Percentiles rank a stretch among this genome's conserved stretches.
Evolutionary conservation across 2,113 vertebrate species (phyloP).

Genomic region (Entelurus aequoreus): DNA sequence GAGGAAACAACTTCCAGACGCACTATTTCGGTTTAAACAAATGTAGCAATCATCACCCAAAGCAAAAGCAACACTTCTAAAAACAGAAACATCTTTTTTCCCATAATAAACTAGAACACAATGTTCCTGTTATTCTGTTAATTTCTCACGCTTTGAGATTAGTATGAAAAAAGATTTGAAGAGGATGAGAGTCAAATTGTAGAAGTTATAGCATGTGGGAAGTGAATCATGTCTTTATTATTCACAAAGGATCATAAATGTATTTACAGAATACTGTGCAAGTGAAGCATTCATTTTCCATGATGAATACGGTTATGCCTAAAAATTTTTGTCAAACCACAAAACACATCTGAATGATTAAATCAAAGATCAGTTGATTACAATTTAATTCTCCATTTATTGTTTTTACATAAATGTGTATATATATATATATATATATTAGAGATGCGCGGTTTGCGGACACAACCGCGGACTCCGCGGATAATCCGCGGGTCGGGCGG

Average conservation of each 20-base stretch:
- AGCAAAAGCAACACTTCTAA: neutral
- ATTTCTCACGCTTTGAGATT: neutral
- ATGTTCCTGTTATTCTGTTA: neutral
- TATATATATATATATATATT: no score
- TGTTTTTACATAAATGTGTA: no score
- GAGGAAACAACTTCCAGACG: slow-evolving; percentile 5
- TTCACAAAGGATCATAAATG: neutral
- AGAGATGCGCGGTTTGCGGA: no score
- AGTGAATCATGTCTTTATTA: no score
- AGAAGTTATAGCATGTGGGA: no score
- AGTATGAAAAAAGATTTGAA: neutral
- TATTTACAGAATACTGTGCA: neutral
- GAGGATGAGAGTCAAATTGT: no score
- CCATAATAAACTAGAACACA: neutral
- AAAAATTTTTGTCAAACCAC: no score
- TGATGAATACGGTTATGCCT: neutral
- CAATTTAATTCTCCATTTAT: no score
- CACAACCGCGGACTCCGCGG: no score
- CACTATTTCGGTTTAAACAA: neutral
- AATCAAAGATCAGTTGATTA: no score
- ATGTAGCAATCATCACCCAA: neutral
- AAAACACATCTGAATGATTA: no score
- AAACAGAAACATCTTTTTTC: neutral
- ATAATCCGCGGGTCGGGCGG: no score
- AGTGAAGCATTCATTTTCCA: neutral